Evolutionary conservation across 2,888 invertebrate species (phyloP).

Genomic region (Ashinkailepas kermadecensis): DNA sequence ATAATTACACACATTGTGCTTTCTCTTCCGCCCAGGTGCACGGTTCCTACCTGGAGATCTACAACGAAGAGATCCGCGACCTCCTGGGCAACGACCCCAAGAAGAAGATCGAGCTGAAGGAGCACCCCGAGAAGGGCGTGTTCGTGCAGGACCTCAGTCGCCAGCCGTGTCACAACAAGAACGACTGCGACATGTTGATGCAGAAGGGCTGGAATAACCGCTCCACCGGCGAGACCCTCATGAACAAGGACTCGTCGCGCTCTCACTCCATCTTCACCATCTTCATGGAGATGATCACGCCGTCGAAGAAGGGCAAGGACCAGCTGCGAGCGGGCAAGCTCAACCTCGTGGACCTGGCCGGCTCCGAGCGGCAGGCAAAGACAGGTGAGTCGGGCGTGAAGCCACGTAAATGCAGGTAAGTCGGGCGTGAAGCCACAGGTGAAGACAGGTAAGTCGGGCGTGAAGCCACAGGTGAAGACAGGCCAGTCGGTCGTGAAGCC

Average conservation of each 20-base stretch:
- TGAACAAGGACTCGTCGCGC: conserved; percentile 79
- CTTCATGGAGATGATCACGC: conserved; percentile 68
- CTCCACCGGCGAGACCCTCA: conserved; percentile 73
- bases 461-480: too few species aligned
- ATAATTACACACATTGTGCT: too few species aligned
- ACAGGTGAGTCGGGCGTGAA: conserved; percentile 44
- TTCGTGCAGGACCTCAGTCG: conserved; percentile 60
- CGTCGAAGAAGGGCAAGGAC: conserved; percentile 38
- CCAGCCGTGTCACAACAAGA: conserved; percentile 67
- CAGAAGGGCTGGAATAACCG: conserved; percentile 69
- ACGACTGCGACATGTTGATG: conserved; percentile 67
- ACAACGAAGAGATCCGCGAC: conserved; percentile 70
- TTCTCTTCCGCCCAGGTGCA: conserved; percentile 50
- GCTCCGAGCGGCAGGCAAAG: conserved; percentile 76
- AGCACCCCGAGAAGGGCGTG: conserved; percentile 56
- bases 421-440: too few species aligned
- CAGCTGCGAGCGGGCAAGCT: conserved; percentile 63
- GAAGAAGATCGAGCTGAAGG: conserved; percentile 56
- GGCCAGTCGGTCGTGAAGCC: too few species aligned
- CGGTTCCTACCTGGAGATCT: conserved; percentile 74
- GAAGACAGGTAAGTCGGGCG: too few species aligned
- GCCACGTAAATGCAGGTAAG: conserved; percentile 45
- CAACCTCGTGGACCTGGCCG: conserved; percentile 81
- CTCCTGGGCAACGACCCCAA: conserved; percentile 54
- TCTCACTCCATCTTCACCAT: conserved; percentile 84